Evolutionary conservation across 2,888 invertebrate species (phyloP), one percentile per base, ranked within the genome.

Genomic region (Philopedon plagiatum): DNA sequence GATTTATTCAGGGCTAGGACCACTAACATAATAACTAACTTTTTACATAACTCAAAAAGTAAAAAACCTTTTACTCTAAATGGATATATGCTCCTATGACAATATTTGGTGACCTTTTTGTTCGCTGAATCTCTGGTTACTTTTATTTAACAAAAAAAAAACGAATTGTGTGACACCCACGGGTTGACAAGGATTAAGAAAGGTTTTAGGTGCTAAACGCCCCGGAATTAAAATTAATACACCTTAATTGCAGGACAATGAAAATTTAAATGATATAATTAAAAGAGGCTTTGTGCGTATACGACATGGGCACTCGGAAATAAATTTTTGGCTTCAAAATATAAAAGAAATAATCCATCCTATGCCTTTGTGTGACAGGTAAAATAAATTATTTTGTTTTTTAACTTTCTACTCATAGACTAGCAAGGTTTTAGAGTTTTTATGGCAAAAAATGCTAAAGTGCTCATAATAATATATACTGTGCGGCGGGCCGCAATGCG

Each of bases 161-260:
- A 13, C n/a, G 29, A 54, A 54, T 54, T 18, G 51, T 29, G 26
- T 29, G 29, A 29, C 15, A 54, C 15, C 15, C 9, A 18, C 29
- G 5, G n/a, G 29, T 54, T 54, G 51, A 54, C 51, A 29, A 29
- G 51, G 51, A 54, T 54, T 54, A 54, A 54, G 51, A 54, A 54
- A 29, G 5, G 15, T 18, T 54, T 54, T 54, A 54, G 18, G 15
- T 29, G 32, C 29, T 54, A 54, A 54, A 29, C 8, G 18, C 51
- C 29, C 41, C 5, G 9, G 11, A 54, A 54, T 54, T 54, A 29
- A 54, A 54, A 54, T 54, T 54, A 54, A 54, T 54, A 54, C 29
- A 15, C 15, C 29, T 7, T 29, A 29, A 29, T 54, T 54, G 15
- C 15, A 29, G 51, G 29, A 29, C 29, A 54, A 54, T 26, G n/a